phyloP scores from a whole-genome alignment of 2,797 vertebrate species.

The Myotis findleyi region DNA sequence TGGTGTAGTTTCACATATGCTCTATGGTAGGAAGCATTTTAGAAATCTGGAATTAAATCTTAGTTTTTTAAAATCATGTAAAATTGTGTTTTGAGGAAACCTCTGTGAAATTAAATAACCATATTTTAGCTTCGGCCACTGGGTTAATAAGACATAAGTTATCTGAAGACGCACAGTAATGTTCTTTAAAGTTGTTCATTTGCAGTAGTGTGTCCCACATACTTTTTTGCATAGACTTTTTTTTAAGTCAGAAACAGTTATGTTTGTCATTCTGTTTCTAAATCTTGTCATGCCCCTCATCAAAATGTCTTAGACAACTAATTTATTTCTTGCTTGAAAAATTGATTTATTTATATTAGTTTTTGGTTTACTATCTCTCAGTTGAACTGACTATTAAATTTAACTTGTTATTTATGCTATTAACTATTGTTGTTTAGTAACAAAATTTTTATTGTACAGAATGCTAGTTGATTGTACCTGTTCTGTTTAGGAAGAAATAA shows the following conservation, averaged over 20 bases:
- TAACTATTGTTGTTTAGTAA: slow-evolving; percentile 25
- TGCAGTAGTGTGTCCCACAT: background rate
- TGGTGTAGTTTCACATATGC: slow-evolving; percentile 19
- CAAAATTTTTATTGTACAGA: background rate
- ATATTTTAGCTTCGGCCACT: slow-evolving; percentile 16
- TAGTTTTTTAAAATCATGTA: slow-evolving; percentile 36
- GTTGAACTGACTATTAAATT: slow-evolving; percentile 75
- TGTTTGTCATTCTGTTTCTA: slow-evolving; percentile 26
- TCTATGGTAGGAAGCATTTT: slow-evolving; percentile 32
- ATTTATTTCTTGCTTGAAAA: slow-evolving; percentile 76
- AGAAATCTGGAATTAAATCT: slow-evolving; percentile 51
- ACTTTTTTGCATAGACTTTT: slow-evolving; percentile 34
- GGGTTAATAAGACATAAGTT: slow-evolving; percentile 41
- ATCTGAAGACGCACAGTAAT: slow-evolving; percentile 24
- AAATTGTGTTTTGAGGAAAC: background rate
- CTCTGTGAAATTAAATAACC: slow-evolving; percentile 7
- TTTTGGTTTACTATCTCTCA: slow-evolving; percentile 68
- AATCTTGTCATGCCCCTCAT: background rate
- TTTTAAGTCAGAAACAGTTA: background rate
- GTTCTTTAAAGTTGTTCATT: slow-evolving; percentile 51
- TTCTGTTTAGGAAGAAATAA: slow-evolving; percentile 43
- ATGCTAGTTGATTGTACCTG: background rate
- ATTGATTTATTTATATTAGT: slow-evolving; percentile 77
- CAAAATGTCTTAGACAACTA: slow-evolving; percentile 56
- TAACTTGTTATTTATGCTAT: slow-evolving; percentile 33